phyloP scores from a whole-genome alignment of 2,113 vertebrate genomes.

The Baryphthengus martii region DNA sequence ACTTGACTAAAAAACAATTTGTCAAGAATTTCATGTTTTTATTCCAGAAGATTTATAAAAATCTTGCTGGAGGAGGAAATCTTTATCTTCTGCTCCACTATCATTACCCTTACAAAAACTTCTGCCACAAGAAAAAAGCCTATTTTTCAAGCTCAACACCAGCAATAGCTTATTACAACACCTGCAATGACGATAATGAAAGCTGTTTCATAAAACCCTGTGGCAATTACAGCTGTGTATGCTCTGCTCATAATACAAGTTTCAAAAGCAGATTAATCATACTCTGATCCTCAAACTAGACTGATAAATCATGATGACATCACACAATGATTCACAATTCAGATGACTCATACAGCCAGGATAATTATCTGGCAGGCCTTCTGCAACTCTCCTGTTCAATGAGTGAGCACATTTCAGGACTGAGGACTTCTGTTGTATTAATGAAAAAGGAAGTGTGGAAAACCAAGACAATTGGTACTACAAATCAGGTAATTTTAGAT shows the following conservation, averaged over 20 bases:
- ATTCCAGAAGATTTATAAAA: neutral
- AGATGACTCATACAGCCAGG: neutral
- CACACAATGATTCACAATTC: slow-evolving; percentile 5
- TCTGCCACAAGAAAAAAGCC: neutral
- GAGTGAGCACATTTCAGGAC: neutral
- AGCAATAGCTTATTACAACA: neutral
- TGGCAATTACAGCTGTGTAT: neutral
- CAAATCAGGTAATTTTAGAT: neutral
- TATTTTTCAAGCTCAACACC: neutral
- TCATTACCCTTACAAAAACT: neutral
- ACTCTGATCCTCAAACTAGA: neutral
- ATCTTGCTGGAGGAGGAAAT: neutral
- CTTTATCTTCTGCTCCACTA: neutral
- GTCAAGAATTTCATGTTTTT: neutral
- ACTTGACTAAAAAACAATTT: neutral
- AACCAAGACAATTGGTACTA: neutral
- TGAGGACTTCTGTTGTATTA: neutral
- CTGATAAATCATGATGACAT: neutral
- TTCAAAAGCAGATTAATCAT: slow-evolving; percentile 6
- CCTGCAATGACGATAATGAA: neutral
- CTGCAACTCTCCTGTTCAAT: neutral
- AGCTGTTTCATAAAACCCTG: neutral
- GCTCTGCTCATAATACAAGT: neutral
- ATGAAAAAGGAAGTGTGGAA: neutral
- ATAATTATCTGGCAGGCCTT: neutral